phyloP scores from a whole-genome alignment of 2,113 vertebrate genomes.

The Polypterus senegalus region DNA sequence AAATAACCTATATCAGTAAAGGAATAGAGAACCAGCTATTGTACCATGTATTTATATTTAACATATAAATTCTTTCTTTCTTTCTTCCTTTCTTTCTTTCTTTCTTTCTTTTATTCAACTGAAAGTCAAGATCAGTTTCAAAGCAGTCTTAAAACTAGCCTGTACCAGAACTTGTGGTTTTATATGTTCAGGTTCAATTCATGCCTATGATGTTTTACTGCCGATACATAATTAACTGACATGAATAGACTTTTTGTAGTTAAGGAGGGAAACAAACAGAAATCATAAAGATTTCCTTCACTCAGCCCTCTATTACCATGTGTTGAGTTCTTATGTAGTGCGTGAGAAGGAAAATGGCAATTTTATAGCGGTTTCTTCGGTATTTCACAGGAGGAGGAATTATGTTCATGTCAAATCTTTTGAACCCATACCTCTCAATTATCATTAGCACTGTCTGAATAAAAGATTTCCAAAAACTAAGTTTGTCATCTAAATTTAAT shows the following conservation, averaged over 20 bases:
- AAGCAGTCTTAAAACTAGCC: slow-evolving; percentile 32
- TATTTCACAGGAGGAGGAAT: slow-evolving; percentile 17
- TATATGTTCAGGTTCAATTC: slow-evolving; percentile 26
- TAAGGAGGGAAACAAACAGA: slow-evolving; percentile 26
- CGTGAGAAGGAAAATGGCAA: slow-evolving; percentile 46
- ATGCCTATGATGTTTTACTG: slow-evolving; percentile 32
- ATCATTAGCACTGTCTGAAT: slow-evolving; percentile 19
- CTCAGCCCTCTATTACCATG: slow-evolving; percentile 26
- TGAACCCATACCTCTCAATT: slow-evolving; percentile 22
- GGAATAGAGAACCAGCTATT: too few relatives aligned
- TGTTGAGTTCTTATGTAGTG: slow-evolving; percentile 24
- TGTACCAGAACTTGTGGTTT: slow-evolving; percentile 35
- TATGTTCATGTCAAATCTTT: slow-evolving; percentile 13
- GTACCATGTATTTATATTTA: too few relatives aligned
- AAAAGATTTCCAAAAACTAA: slow-evolving; percentile 14
- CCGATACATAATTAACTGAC: slow-evolving; percentile 26
- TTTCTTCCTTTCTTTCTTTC: too few relatives aligned
- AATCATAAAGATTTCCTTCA: slow-evolving; percentile 46
- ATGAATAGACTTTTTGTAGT: slow-evolving; percentile 53
- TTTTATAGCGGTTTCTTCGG: slow-evolving; percentile 47
- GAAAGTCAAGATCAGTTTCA: slow-evolving; percentile 29
- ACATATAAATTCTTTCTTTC: too few relatives aligned
- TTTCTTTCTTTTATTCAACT: neutral
- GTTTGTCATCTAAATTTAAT: slow-evolving; percentile 8
- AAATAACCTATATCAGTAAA: too few relatives aligned